phyloP scores from a whole-genome alignment of 1,140 invertebrate species.

The Trachymyrmex septentrionalis region DNA sequence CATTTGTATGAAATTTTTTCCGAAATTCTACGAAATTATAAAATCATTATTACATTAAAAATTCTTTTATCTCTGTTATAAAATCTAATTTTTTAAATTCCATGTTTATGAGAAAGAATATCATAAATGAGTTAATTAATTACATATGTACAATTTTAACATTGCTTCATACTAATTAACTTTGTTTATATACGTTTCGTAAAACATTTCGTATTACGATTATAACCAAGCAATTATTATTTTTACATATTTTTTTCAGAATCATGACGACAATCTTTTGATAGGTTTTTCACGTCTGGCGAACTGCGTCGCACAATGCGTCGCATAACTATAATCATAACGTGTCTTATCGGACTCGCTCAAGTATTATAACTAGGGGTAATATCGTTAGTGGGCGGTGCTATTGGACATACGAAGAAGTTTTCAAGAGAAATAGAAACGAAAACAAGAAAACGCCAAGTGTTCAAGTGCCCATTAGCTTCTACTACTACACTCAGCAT shows the following conservation, averaged over 20 bases:
- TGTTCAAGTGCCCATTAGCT: conserved; percentile 1
- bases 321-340: conserved; percentile 37
- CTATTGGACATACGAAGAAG: conserved; percentile 17
- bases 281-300: not conserved
- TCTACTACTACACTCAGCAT: conserved; percentile 38
- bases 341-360: conserved; percentile 42
- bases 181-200: not conserved
- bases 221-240: not conserved
- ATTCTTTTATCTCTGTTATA: not conserved
- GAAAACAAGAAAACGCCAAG: conserved; percentile 34
- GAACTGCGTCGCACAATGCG: not conserved
- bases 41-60: not conserved
- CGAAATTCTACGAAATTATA: conserved; percentile 20
- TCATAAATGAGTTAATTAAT: conserved; percentile 5
- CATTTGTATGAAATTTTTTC: not conserved
- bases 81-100: not conserved
- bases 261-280: not conserved
- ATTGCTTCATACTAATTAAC: not conserved
- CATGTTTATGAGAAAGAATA: not conserved
- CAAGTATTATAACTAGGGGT: conserved; percentile 22
- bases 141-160: not conserved
- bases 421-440: conserved; percentile 28
- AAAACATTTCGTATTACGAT: not conserved
- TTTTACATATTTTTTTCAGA: not conserved
- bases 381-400: conserved; percentile 37